Percentiles rank a stretch among this genome's conserved stretches.
Evolutionary conservation across 1,140 invertebrate genomes (phyloP).

Genomic region (Holotrichia oblita): DNA sequence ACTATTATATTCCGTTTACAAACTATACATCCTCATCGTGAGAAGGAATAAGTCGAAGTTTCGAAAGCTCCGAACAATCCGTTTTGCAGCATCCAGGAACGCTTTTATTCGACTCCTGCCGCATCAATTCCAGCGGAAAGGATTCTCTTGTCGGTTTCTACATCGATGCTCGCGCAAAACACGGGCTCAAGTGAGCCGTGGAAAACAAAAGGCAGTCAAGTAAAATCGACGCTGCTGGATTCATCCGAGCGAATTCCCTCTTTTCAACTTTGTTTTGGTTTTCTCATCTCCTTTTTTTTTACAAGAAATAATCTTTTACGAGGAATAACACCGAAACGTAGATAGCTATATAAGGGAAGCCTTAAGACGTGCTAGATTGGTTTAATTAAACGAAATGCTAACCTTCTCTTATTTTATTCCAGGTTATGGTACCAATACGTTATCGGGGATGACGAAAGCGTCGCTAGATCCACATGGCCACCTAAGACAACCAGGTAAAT

Average conservation of each 20-base stretch:
- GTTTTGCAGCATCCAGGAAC: neutral
- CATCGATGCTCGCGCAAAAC: conserved; percentile 50
- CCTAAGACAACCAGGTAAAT: conserved; percentile 83
- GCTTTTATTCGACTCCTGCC: neutral
- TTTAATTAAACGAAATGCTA: neutral
- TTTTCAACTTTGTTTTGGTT: neutral
- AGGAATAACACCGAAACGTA: no score
- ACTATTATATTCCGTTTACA: no score
- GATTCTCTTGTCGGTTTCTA: conserved; percentile 58
- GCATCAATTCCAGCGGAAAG: conserved; percentile 51
- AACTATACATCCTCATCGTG: no score
- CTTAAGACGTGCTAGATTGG: no score
- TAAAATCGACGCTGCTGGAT: conserved; percentile 28
- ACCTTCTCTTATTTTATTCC: conserved; percentile 30
- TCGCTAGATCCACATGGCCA: conserved; percentile 84
- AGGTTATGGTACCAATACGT: conserved; percentile 69
- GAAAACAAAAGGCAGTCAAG: conserved; percentile 53
- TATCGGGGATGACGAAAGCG: conserved; percentile 76
- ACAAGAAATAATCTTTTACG: neutral
- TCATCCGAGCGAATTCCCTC: neutral
- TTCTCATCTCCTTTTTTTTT: conserved; percentile 11
- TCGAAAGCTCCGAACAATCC: no score
- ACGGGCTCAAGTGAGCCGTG: conserved; percentile 53
- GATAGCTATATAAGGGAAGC: no score
- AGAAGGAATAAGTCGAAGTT: no score